A percentile compares a stretch with the other conserved stretches of the same genome.
These are phyloP conservation scores for Benthosema pterotum DNA, from an alignment of 2,797 vertebrate species.

Conservation along the genomic window DNA sequence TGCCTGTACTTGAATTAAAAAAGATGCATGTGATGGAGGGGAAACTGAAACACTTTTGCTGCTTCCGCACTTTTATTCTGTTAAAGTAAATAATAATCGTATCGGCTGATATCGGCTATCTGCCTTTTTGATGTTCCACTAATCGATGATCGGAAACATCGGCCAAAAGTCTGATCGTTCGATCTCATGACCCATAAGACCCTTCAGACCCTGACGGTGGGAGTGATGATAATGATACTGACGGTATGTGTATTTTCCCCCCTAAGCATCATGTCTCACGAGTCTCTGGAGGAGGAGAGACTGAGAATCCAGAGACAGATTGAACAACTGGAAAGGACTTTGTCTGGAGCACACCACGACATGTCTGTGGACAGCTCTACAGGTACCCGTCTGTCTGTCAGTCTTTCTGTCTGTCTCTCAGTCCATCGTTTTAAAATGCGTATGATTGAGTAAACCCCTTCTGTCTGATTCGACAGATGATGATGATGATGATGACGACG, in stretches of 20 bases:
- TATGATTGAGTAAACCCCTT: background rate
- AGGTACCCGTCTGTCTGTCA: background rate
- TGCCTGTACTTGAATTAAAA: too few species aligned
- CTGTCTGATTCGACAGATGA: slow-evolving; percentile 43
- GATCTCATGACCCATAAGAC: too few species aligned
- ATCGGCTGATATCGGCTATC: too few species aligned
- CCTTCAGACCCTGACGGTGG: too few species aligned
- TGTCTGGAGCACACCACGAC: slow-evolving; percentile 55
- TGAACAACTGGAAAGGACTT: slow-evolving; percentile 76
- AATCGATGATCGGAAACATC: too few species aligned
- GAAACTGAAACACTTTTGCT: too few species aligned
- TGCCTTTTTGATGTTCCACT: too few species aligned
- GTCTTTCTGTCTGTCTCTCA: slow-evolving; percentile 1
- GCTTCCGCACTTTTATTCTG: too few species aligned
- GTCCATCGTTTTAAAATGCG: background rate
- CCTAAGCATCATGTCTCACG: slow-evolving; percentile 47
- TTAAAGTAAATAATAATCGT: too few species aligned
- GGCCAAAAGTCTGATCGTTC: too few species aligned
- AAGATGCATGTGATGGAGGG: too few species aligned
- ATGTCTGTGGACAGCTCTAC: slow-evolving; percentile 64
- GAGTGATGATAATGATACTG: background rate
- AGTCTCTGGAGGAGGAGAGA: slow-evolving; percentile 67
- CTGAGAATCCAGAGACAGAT: slow-evolving; percentile 82
- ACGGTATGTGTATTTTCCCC: slow-evolving; percentile 14
- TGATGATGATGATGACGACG: slow-evolving; percentile 40